phyloP scores from a whole-genome alignment of 1,140 invertebrate species.

The Alviniconcha marisindica region DNA sequence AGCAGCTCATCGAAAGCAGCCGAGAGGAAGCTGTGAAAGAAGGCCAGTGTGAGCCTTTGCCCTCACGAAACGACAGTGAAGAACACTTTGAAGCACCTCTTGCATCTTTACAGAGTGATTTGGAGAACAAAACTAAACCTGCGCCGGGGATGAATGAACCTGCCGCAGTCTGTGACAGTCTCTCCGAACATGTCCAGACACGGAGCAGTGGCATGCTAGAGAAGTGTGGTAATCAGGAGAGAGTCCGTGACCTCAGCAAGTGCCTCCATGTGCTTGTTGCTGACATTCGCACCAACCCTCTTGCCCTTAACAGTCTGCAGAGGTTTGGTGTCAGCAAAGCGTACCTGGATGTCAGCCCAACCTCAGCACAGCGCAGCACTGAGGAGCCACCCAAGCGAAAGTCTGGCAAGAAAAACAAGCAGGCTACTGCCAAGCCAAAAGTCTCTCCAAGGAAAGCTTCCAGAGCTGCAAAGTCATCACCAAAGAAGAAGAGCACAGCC shows the following conservation, averaged over 20 bases:
- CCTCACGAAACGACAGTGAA: no score
- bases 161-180: no score
- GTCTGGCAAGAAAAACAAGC: background rate
- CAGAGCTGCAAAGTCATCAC: background rate
- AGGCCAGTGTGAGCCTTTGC: no score
- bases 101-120: no score
- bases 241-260: background rate
- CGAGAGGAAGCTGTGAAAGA: no score
- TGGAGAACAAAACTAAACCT: no score
- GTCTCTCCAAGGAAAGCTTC: background rate
- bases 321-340: background rate
- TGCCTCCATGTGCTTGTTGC: conserved; percentile 11
- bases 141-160: no score
- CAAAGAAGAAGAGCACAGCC: background rate
- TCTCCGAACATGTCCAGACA: no score
- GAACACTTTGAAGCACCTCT: no score
- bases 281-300: background rate
- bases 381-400: background rate
- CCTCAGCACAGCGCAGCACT: background rate
- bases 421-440: background rate
- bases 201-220: no score
- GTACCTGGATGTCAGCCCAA: background rate
- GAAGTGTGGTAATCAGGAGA: no score
- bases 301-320: background rate
- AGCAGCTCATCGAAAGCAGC: no score